These are phyloP conservation scores for Agrypnia vestita DNA, from an alignment of 1,140 invertebrate species.

Conservation along the genomic window DNA sequence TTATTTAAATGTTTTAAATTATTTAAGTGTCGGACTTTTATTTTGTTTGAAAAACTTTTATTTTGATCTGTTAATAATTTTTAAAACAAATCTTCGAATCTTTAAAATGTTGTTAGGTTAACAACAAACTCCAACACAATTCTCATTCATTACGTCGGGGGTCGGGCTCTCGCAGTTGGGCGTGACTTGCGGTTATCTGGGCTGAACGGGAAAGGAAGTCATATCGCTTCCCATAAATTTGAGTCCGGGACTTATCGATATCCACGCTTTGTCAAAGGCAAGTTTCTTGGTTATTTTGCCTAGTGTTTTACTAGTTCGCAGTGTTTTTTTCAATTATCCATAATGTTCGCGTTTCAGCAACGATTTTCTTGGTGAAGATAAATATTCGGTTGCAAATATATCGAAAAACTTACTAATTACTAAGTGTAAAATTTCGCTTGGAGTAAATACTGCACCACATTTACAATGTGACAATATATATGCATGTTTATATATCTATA, in stretches of 20 bases:
- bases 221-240: conserved; percentile 4
- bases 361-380: no score
- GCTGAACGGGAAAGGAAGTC: background rate
- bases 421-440: no score
- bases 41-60: background rate
- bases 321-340: background rate
- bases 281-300: conserved; percentile 10
- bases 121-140: conserved; percentile 12
- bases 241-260: background rate
- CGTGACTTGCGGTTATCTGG: background rate
- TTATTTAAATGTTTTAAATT: no score
- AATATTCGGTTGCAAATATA: no score
- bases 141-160: conserved; percentile 22
- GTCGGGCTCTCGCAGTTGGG: background rate
- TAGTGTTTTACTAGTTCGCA: background rate
- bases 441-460: no score
- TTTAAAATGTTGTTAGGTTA: conserved; percentile 1
- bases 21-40: no score
- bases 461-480: no score
- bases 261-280: conserved; percentile 3
- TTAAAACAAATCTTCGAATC: conserved; percentile 5
- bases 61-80: conserved; percentile 5
- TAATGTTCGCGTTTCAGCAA: no score
- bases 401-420: no score
- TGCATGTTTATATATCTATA: no score